phyloP scores from a whole-genome alignment of 1,140 invertebrate genomes.

The Streblospio benedicti region DNA sequence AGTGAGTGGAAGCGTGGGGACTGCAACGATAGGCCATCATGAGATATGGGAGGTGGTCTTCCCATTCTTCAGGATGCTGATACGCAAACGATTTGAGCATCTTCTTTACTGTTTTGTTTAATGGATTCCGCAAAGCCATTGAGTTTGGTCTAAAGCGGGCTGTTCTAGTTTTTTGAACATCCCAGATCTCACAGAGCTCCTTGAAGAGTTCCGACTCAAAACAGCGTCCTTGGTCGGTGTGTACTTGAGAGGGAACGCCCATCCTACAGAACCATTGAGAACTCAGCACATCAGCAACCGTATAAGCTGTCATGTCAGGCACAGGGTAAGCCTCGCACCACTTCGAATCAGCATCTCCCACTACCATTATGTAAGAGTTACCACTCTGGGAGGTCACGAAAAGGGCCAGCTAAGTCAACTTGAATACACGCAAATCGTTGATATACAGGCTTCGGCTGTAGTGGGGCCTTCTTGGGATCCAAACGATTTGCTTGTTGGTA shows the following conservation, averaged over 20 bases:
- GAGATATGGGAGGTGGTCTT: slow-evolving; percentile 18
- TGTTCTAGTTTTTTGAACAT: slow-evolving; percentile 18
- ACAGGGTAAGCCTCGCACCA: slow-evolving; percentile 39
- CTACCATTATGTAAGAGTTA: slow-evolving; percentile 38
- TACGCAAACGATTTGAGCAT: slow-evolving; percentile 25
- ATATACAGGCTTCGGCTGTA: too few relatives aligned
- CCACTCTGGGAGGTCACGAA: slow-evolving; percentile 18
- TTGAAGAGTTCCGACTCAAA: slow-evolving; percentile 18
- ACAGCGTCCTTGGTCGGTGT: slow-evolving; percentile 37
- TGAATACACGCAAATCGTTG: too few relatives aligned
- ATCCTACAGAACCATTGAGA: slow-evolving; percentile 32
- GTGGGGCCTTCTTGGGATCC: too few relatives aligned
- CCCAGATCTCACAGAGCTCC: slow-evolving; percentile 15
- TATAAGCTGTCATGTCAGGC: slow-evolving; percentile 39
- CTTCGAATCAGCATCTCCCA: slow-evolving; percentile 43
- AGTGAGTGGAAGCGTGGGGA: slow-evolving; percentile 20
- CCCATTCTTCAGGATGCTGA: slow-evolving; percentile 23
- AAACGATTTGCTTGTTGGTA: too few relatives aligned
- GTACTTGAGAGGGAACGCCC: slow-evolving; percentile 36
- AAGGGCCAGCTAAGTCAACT: too few relatives aligned
- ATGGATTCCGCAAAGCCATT: slow-evolving; percentile 21
- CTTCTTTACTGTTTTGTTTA: neutral
- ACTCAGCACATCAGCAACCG: slow-evolving; percentile 36
- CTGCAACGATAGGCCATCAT: slow-evolving; percentile 22
- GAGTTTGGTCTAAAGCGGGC: slow-evolving; percentile 21